Conservation (phyloP, 2,888 invertebrate species). For the Lepeophtheirus nordmannii region DNA sequence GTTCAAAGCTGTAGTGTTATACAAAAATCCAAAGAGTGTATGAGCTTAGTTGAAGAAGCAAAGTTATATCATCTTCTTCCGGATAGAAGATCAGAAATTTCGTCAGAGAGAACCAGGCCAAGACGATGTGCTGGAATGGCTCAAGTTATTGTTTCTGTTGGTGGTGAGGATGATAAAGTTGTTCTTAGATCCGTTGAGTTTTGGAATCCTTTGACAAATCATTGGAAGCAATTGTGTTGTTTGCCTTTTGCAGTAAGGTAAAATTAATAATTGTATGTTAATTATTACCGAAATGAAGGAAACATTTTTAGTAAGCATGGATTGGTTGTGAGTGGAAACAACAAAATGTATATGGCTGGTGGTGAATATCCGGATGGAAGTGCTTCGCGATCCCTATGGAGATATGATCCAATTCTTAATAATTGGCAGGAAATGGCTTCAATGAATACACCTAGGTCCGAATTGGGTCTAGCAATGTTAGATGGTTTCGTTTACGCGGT, state of each 20-base stretch:
- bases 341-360: constrained; percentile 38
- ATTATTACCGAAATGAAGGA: background rate
- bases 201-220: constrained; percentile 35
- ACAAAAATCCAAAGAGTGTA: constrained; percentile 34
- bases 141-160: constrained; percentile 37
- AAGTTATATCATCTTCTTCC: constrained; percentile 37
- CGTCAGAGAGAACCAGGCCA: constrained; percentile 34
- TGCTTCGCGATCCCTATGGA: constrained; percentile 37
- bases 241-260: constrained; percentile 39
- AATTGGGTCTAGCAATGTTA: constrained; percentile 39
- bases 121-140: constrained; percentile 34
- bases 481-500: constrained; percentile 41
- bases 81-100: constrained; percentile 36
- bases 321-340: constrained; percentile 38
- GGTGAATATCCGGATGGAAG: constrained; percentile 41
- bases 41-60: constrained; percentile 37
- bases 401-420: constrained; percentile 38
- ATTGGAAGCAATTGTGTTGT: constrained; percentile 38
- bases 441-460: constrained; percentile 38
- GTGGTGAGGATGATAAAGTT: constrained; percentile 41
- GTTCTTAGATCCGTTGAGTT: constrained; percentile 39
- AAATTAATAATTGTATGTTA: background rate
- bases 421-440: constrained; percentile 39
- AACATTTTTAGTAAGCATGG: constrained; percentile 37
- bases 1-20: constrained; percentile 35